Percentiles rank a stretch among this genome's conserved stretches.
phyloP scores from a whole-genome alignment of 2,113 vertebrate species.

The Coptodon rendalli region DNA sequence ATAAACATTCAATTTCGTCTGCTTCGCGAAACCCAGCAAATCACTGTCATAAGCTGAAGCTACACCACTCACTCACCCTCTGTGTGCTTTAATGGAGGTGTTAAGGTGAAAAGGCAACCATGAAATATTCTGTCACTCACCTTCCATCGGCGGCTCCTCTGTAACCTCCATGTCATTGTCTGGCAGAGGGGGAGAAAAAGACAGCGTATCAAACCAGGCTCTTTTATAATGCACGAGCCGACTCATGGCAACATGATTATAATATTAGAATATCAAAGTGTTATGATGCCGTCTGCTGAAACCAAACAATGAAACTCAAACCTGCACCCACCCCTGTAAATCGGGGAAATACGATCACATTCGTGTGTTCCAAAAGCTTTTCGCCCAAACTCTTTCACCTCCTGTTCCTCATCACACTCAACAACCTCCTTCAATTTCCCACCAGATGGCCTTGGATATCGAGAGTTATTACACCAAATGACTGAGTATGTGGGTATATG shows the following conservation, averaged over 20 bases:
- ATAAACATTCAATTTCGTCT: constrained; percentile 58
- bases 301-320: not conserved
- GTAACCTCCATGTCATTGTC: constrained; percentile 66
- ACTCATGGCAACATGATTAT: constrained; percentile 18
- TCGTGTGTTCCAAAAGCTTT: not conserved
- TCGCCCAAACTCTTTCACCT: not conserved
- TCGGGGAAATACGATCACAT: not conserved
- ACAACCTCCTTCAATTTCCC: not conserved
- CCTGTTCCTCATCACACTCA: constrained; percentile 1
- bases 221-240: constrained; percentile 12
- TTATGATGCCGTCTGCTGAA: not conserved
- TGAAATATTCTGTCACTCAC: constrained; percentile 70
- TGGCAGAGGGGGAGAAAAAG: constrained; percentile 26
- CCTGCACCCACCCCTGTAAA: not conserved
- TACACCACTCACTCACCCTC: constrained; percentile 39
- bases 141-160: constrained; percentile 55
- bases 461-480: constrained; percentile 46
- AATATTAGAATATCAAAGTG: not conserved
- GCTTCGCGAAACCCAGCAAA: constrained; percentile 24
- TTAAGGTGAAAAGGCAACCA: constrained; percentile 57
- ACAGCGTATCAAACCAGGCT: constrained; percentile 26
- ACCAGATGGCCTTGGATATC: constrained; percentile 38
- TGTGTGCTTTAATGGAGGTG: constrained; percentile 53
- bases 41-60: constrained; percentile 41
- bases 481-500: constrained; percentile 19